Conservation (phyloP, 2,888 invertebrate species). For the Ectemnius lituratus region DNA sequence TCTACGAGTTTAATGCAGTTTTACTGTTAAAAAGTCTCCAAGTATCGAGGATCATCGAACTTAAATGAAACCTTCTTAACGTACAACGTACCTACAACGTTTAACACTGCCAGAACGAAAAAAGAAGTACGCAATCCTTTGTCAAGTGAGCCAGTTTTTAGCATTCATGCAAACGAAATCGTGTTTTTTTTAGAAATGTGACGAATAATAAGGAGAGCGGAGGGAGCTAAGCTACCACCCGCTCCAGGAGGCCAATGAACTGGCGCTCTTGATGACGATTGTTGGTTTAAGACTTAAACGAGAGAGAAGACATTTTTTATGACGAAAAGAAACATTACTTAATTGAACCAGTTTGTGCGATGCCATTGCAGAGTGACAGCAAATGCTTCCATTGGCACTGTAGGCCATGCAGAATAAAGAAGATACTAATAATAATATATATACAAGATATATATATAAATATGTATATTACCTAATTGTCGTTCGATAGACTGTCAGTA, state of each 20-base stretch:
- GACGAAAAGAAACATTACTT: conserved; percentile 31
- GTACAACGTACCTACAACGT: conserved; percentile 61
- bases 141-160: conserved; percentile 43
- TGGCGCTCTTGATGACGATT: conserved; percentile 44
- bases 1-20: conserved; percentile 49
- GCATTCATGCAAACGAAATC: conserved; percentile 9
- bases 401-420: conserved; percentile 64
- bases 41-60: conserved; percentile 54
- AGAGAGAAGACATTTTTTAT: conserved; percentile 45
- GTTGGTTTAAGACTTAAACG: conserved; percentile 38
- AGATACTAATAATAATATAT: conserved; percentile 61
- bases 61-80: conserved; percentile 52
- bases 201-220: neutral
- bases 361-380: conserved; percentile 61
- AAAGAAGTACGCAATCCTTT: conserved; percentile 22
- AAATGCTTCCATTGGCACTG: conserved; percentile 72
- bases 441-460: conserved; percentile 56
- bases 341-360: conserved; percentile 52
- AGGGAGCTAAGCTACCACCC: conserved; percentile 19
- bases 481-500: conserved; percentile 65
- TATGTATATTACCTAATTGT: conserved; percentile 62
- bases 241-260: conserved; percentile 22
- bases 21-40: conserved; percentile 47
- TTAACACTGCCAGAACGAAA: conserved; percentile 67
- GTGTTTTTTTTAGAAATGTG: neutral